Evolutionary conservation across 2,113 vertebrate genomes (phyloP).

Genomic region (Grammomys surdaster): DNA sequence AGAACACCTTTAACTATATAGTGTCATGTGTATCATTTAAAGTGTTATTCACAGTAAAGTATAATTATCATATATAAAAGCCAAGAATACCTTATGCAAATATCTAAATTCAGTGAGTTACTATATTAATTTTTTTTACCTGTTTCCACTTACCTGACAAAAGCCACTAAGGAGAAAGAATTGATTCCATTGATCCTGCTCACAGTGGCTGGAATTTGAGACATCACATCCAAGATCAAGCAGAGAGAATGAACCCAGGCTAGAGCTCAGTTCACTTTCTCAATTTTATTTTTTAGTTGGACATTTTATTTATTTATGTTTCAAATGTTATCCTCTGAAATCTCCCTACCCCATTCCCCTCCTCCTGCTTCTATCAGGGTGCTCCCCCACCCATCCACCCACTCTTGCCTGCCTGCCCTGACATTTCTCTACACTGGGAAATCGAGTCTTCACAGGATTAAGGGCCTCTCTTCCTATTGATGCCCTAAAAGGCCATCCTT

Average conservation of each 20-base stretch:
- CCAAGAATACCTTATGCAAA: background rate
- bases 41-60: background rate
- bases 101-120: slow-evolving; percentile 16
- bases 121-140: background rate
- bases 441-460: too few species aligned
- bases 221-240: background rate
- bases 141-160: background rate
- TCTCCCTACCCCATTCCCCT: too few species aligned
- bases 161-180: background rate
- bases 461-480: too few species aligned
- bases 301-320: too few species aligned
- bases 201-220: too few species aligned
- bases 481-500: too few species aligned
- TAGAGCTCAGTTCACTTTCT: background rate
- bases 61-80: background rate
- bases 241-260: background rate
- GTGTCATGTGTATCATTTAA: background rate
- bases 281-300: too few species aligned
- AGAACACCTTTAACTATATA: background rate
- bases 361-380: too few species aligned
- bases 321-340: too few species aligned
- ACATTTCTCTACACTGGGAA: too few species aligned
- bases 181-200: background rate
- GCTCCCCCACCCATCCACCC: too few species aligned
- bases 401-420: too few species aligned